phyloP scores from a whole-genome alignment of 1,140 invertebrate species.

The Mizuhopecten yessoensis region DNA sequence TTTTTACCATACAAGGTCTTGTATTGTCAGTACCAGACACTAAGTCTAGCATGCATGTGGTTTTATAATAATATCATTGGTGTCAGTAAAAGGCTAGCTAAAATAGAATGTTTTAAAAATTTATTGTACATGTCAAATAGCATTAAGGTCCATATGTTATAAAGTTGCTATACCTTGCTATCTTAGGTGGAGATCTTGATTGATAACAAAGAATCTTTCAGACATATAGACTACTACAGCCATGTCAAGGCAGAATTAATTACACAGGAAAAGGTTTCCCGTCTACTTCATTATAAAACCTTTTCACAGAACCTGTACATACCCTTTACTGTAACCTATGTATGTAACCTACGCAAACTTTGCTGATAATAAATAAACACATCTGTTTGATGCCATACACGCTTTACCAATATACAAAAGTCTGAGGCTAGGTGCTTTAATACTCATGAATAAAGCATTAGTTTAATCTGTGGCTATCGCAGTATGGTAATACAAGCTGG shows the following conservation, averaged over 20 bases:
- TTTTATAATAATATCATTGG: no score
- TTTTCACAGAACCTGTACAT: neutral
- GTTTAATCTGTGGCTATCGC: neutral
- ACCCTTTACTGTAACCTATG: neutral
- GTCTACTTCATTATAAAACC: neutral
- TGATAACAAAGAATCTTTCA: no score
- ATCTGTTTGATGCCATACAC: neutral
- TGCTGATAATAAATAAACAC: slow-evolving; percentile 28
- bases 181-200: no score
- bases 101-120: no score
- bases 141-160: no score
- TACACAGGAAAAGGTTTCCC: neutral
- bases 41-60: no score
- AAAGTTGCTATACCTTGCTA: no score
- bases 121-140: no score
- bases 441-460: slow-evolving; percentile 34
- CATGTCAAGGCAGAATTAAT: neutral
- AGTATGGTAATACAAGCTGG: neutral
- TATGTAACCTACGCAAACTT: neutral
- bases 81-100: no score
- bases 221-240: neutral
- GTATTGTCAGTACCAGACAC: no score
- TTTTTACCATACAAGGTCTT: no score
- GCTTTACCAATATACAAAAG: neutral
- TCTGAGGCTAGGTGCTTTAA: neutral